Evolutionary conservation across 2,797 vertebrate genomes (phyloP).

Genomic region (Leucoraja ocellata): DNA sequence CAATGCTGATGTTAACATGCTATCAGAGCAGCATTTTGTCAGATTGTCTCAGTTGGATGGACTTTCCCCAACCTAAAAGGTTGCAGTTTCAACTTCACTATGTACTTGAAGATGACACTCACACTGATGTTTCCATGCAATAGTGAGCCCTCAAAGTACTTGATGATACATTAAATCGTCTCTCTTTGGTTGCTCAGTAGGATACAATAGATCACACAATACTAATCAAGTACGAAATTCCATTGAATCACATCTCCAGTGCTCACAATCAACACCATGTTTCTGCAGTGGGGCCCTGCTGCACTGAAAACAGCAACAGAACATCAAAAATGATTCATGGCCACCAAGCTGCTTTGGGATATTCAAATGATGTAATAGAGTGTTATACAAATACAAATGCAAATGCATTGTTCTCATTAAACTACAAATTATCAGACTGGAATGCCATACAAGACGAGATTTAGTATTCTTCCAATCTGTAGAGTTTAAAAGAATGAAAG

Average conservation of each 20-base stretch:
- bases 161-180: neutral
- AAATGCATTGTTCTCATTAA: neutral
- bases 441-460: too few species aligned
- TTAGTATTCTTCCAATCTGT: too few species aligned
- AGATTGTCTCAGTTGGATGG: neutral
- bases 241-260: neutral
- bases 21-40: neutral
- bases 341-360: neutral
- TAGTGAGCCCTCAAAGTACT: neutral
- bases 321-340: neutral
- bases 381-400: neutral
- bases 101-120: neutral
- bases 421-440: too few species aligned
- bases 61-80: neutral
- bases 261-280: neutral
- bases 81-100: neutral
- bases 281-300: neutral
- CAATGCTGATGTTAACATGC: neutral
- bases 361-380: neutral
- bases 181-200: neutral
- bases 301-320: neutral
- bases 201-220: neutral
- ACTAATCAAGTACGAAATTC: neutral
- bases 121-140: neutral
- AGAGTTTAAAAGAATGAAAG: too few species aligned